Evolutionary conservation across 2,113 vertebrate species (phyloP), one percentile per base, ranked within the genome.

Genomic region (Chamaea fasciata): DNA sequence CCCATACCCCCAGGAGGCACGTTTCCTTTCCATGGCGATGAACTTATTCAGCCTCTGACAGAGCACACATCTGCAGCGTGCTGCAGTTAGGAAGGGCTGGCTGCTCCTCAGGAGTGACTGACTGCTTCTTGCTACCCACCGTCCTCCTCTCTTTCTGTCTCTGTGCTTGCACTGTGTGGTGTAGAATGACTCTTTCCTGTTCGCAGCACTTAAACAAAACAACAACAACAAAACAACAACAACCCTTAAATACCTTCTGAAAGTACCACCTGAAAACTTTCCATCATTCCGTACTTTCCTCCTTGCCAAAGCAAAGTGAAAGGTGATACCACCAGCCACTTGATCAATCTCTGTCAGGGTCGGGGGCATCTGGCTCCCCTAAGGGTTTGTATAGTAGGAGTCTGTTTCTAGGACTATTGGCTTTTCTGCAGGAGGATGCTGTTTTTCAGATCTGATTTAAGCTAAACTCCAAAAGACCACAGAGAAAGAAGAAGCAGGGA

Each of bases 401-500:
- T 10, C 82, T 91, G 82, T 85, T 94, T 64, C 62, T 65, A 53
- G 33, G 53, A 53, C 52, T 46, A 8, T 1, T 59, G 82, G 21
- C 49, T 63, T 31, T 90, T 86, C 44, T 73, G 67, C 59, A 49
- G 68, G 52, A 64, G 79, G 83, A 92, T 94, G 95, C 91, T 92
- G 92, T 39, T 90, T 71, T 71, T 60, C 30, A 21, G 55, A 37
- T 80, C 56, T 42, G 79, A 46, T 70, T 80, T 67, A 65, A 86
- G 64, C 47, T 78, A 68, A 92, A 39, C 88, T 79, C 80, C 31
- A 7, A 64, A 82, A 82, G 87, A 41, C 22, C 65, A 53, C 35
- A 63, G 65, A 68, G 78, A 86, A 90, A 93, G 88, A 81, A 94
- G 80, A 90, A 93, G 79, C 60, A 22, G 44, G 62, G 76, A 95